Evolutionary conservation across 2,113 vertebrate genomes (phyloP).

Genomic region (Chunga burmeisteri): DNA sequence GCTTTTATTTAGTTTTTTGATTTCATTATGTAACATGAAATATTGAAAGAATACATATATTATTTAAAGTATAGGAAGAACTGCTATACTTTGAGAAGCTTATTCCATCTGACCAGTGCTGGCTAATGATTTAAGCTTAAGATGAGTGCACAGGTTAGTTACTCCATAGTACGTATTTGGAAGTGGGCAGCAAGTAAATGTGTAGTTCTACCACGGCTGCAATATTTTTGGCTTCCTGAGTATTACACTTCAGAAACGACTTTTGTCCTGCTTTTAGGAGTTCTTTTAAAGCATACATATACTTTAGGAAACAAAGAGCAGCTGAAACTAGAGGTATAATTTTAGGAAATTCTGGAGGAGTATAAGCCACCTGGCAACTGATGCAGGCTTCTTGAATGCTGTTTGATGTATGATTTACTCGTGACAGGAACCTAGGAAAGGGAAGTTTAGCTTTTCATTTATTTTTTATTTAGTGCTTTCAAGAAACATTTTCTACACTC

Average conservation of each 20-base stretch:
- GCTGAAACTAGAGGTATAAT: not conserved
- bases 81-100: not conserved
- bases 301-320: not conserved
- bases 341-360: conserved; percentile 1
- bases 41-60: not conserved
- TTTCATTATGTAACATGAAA: not conserved
- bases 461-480: not conserved
- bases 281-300: not conserved
- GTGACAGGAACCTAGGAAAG: not conserved
- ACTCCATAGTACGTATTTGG: not conserved
- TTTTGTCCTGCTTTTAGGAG: not conserved
- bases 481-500: not conserved
- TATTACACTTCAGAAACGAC: not conserved
- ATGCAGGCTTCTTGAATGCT: not conserved
- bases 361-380: not conserved
- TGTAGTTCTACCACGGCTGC: not conserved
- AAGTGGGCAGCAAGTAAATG: not conserved
- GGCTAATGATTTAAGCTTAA: not conserved
- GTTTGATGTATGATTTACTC: not conserved
- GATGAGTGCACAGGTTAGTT: not conserved
- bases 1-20: not conserved
- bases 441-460: not conserved
- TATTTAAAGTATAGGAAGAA: not conserved
- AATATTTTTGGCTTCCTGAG: not conserved
- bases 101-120: not conserved